Evolutionary conservation across 2,113 vertebrate genomes (phyloP), one percentile per base, ranked within the genome.

Genomic region (Climacteris rufus): DNA sequence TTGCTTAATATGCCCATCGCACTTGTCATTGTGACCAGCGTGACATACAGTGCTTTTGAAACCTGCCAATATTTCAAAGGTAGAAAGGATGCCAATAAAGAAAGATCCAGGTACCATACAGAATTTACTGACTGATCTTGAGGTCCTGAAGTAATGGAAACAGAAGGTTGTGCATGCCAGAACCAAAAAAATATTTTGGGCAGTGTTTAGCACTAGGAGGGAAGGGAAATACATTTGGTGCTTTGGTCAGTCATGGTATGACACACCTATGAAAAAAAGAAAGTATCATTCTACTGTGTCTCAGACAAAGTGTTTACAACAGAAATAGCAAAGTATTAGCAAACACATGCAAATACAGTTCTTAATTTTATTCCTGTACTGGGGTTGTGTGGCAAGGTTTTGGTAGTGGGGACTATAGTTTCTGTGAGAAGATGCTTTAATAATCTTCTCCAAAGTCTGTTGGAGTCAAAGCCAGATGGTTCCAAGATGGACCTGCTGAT

Each of bases 151-250:
- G 20, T 70, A 89, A 44, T 39, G 42, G 56, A 91, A 89, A 78
- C 24, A 70, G 57, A 89, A 91, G 59, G 28, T 87, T 27, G 28
- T 30, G 21, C 8, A 18, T 39, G 6, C 15, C 53, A 84, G 39
- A 89, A 74, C 21, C 63, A 80, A 70, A 59, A 42, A 39, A 69
- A 64, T 53, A 18, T 8, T 21, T 17, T 63, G 59, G 44, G 4
- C 13, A 37, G 16, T n/a, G n/a, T 75, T 71, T 66, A 71, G 28
- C 31, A 63, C 18, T 47, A 44, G 11, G 17, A 72, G 6, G 7
- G 30, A 83, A 75, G 22, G 28, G 63, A 81, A 87, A 83, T 20
- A 45, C 0, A 0, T 31, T 57, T 4, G 0, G 0, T 70, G 10
- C 54, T 94, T 68, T 74, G 18, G 42, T 74, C 18, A 49, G 7